Conservation (phyloP, 2,113 vertebrate genomes). For the Quiscalus mexicanus region DNA sequence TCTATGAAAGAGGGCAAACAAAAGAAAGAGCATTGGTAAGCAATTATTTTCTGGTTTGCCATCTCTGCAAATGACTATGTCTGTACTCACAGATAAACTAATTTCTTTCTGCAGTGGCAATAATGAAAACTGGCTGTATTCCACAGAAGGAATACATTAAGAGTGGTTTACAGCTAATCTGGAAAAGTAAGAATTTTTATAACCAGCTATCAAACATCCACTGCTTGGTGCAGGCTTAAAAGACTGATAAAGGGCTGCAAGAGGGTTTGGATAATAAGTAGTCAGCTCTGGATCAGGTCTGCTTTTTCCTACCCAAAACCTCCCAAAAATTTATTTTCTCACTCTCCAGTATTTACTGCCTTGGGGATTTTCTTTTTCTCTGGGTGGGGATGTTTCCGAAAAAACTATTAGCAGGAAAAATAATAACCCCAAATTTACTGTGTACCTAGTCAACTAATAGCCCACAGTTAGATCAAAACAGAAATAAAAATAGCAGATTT, state of each 20-base stretch:
- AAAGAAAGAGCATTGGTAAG: neutral
- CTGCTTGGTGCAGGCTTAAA: neutral
- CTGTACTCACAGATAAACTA: conserved; percentile 32
- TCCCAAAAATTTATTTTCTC: neutral
- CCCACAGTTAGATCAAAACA: neutral
- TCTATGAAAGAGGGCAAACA: neutral
- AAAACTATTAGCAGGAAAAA: neutral
- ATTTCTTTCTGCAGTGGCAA: neutral
- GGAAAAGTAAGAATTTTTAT: conserved; percentile 16
- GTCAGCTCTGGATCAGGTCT: neutral
- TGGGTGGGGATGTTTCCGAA: neutral
- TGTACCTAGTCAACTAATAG: neutral
- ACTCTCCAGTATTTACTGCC: neutral
- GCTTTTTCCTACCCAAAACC: neutral
- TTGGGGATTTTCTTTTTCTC: neutral
- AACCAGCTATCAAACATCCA: neutral
- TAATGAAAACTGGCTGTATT: conserved; percentile 3
- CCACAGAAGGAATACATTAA: conserved; percentile 31
- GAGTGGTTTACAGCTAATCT: conserved; percentile 11
- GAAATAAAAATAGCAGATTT: neutral
- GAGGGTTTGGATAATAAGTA: neutral
- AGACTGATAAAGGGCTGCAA: neutral
- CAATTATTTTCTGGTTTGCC: conserved; percentile 18
- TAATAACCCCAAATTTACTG: neutral
- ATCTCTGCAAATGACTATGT: conserved; percentile 8